Evolutionary conservation across 2,888 invertebrate genomes (phyloP), one percentile per base, ranked within the genome.

Genomic region (Acleris laterana): DNA sequence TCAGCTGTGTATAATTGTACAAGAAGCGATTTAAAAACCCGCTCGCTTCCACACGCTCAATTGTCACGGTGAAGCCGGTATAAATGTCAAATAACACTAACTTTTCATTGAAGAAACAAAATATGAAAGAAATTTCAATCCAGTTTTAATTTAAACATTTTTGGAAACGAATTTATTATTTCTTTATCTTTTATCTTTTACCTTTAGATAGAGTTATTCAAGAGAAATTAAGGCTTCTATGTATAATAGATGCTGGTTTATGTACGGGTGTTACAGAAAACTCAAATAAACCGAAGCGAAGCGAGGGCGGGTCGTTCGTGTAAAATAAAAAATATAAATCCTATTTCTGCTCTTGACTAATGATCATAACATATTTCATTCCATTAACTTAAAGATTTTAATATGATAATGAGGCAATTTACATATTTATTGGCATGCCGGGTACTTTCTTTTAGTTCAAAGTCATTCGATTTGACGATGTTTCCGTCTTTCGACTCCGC

Each of bases 51-150:
- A 13, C 38, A 38, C 46, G 46, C 46, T 17, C 17, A n/a, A n/a
- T n/a, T 44, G 38, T 13, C 48, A 16, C 44, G 20, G 19, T 19
- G 16, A 65, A 68, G 55, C 32, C 56, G 50, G 32, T 60, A 19
- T 19, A 48, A 68, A 68, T 68, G 68, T 68, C 68, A 68, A n/a
- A 50, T 20, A 50, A 44, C 5, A 49, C 32, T 28, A 28, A 9
- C 28, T 28, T 28, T 28, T 5, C 1, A 25, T 25, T 25, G n/a
- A n/a, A n/a, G n/a, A n/a, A n/a, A n/a, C n/a, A 5, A 25, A 25
- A 25, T 25, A 5, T 25, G 4, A 3, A 5, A 25, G 25, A 5
- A 25, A 1, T 25, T 28, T 28, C 1, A 1, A 0, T 9, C 1
- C 28, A 6, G 28, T 28, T 32, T 38, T 2, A 11, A 38, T 38